Conservation (phyloP, 2,888 invertebrate genomes). For the Mythimna lalbum region DNA sequence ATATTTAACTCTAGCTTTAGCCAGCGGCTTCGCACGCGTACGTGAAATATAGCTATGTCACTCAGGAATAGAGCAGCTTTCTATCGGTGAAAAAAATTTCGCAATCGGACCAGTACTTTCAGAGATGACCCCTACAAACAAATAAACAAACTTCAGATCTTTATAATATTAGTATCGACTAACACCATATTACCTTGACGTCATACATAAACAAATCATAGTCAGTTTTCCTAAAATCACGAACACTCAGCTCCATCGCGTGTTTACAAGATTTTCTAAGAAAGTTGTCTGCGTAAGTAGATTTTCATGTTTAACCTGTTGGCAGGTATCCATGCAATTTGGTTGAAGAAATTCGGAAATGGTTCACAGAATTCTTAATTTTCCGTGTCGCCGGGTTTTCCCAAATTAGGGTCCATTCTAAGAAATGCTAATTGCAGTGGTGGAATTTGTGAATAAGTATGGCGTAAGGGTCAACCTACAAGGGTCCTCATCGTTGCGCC, state of each 20-base stretch:
- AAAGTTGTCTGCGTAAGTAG: constrained; percentile 29
- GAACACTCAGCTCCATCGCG: not conserved
- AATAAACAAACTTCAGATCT: too few relatives aligned
- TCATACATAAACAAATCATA: constrained; percentile 20
- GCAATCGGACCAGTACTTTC: too few relatives aligned
- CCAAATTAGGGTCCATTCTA: constrained; percentile 4
- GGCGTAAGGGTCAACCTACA: too few relatives aligned
- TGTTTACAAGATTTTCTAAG: constrained; percentile 37
- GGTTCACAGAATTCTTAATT: constrained; percentile 12
- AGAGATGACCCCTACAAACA: too few relatives aligned
- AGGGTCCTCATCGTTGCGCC: too few relatives aligned
- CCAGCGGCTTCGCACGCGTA: too few relatives aligned
- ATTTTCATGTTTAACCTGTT: constrained; percentile 33
- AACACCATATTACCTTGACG: not conserved
- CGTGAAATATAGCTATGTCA: too few relatives aligned
- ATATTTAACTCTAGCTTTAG: too few relatives aligned
- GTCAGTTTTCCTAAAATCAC: constrained; percentile 28
- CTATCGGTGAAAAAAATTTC: too few relatives aligned
- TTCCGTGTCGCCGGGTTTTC: constrained; percentile 16
- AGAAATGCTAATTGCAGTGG: not conserved
- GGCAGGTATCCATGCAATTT: constrained; percentile 40
- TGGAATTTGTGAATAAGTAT: not conserved
- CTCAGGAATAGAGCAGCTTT: too few relatives aligned
- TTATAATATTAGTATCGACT: too few relatives aligned
- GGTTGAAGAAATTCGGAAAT: constrained; percentile 1